Evolutionary conservation across 1,140 invertebrate species (phyloP).

Genomic region (Cryptotermes secundus): DNA sequence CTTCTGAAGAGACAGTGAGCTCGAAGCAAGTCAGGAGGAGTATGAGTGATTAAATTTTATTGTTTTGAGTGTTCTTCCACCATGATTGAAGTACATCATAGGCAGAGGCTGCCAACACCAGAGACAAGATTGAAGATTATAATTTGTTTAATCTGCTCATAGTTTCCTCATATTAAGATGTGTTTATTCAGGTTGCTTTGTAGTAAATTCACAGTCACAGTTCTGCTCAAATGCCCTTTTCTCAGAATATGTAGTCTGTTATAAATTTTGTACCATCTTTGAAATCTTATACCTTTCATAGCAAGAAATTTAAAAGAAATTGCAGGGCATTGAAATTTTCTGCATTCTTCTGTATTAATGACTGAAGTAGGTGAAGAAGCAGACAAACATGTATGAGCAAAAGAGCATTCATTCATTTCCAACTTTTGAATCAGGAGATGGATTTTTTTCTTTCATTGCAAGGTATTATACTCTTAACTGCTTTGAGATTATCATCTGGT

Average conservation of each 20-base stretch:
- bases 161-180: background rate
- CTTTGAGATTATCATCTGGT: background rate
- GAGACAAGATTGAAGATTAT: background rate
- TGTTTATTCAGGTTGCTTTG: background rate
- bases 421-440: constrained; percentile 8
- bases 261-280: background rate
- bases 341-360: constrained; percentile 16
- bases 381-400: constrained; percentile 14
- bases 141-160: background rate
- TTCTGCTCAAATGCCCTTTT: background rate
- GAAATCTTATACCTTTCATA: background rate
- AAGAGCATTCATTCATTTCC: constrained; percentile 10
- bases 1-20: background rate
- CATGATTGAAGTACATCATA: background rate
- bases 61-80: background rate
- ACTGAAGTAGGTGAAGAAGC: background rate
- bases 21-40: background rate
- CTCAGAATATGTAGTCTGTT: background rate
- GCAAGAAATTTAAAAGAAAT: background rate
- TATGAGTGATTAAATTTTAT: background rate
- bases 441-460: background rate
- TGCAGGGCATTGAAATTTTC: constrained; percentile 7
- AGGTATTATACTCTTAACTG: background rate
- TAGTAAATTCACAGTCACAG: background rate
- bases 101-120: background rate